Base-by-base conservation (phyloP, 2,113 vertebrate species). In the Cynopterus brachyotis region DNA sequence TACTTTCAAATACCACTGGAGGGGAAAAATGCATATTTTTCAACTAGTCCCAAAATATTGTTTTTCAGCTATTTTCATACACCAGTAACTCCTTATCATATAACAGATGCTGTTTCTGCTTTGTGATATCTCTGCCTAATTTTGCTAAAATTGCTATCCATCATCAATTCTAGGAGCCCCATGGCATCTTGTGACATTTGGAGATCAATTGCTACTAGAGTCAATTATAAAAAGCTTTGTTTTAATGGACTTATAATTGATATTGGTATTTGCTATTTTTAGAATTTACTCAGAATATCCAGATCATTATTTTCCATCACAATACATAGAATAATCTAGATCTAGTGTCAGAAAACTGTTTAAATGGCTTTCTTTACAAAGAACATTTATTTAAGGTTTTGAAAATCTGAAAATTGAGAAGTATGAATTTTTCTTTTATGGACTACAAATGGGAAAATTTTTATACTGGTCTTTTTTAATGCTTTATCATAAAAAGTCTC, bases 111-210 rank as follows among this genome's bases (percentile, higher is more conserved):
- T 91, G 57, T 83, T 93, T 89, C 57, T 93, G 60, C 64, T 96
- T 93, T 96, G 75, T 67, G 66, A 69, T 96, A 89, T 96, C 64
- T 96, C 70, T 93, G 92, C 78, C 73, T 97, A 86, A 94, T 95
- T 96, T 96, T 96, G 79, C 87, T 92, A 94, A 95, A 97, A 83
- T 86, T 92, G 60, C 67, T 95, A 96, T 96, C 93, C 91, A 96
- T 96, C 94, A 96, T 97, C 83, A 95, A 89, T 90, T 97, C 55
- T 59, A 86, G 64, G 76, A 96, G 82, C 83, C 79, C 89, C 32
- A 35, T 89, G 97, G 87, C 79, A 96, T 96, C 82, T 64, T 96
- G 42, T 96, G 97, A 94, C 95, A 97, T 97, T 96, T 97, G 87
- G 50, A 97, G 90, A 97, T 97, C 96, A 97, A 96, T 97, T 89